Conservation (phyloP, 2,888 invertebrate species). For the Dendrolimus houi region DNA sequence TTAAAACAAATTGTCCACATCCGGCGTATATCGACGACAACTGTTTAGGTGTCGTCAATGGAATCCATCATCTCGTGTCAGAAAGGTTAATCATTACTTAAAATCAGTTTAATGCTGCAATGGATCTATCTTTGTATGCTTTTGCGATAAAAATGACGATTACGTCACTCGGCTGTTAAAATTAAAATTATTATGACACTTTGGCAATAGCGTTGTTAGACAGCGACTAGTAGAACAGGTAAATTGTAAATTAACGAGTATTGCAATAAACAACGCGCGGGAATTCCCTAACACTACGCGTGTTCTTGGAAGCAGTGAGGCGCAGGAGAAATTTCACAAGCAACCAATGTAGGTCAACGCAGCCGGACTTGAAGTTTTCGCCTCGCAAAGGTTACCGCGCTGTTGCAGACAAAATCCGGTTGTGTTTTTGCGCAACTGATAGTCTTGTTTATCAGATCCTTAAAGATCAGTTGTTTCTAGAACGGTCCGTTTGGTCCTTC, state of each 20-base stretch:
- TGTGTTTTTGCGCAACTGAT: constrained; percentile 60
- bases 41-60: constrained; percentile 61
- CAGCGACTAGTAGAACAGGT: not conserved
- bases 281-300: constrained; percentile 52
- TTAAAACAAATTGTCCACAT: constrained; percentile 67
- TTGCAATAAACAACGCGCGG: constrained; percentile 23
- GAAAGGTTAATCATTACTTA: constrained; percentile 44
- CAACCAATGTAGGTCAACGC: constrained; percentile 66
- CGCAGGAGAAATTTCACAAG: constrained; percentile 72
- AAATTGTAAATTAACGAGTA: constrained; percentile 1
- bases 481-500: constrained; percentile 12
- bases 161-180: not conserved
- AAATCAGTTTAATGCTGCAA: constrained; percentile 35
- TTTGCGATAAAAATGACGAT: not conserved
- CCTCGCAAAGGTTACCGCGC: constrained; percentile 66
- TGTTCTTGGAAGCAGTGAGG: constrained; percentile 58
- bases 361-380: constrained; percentile 71
- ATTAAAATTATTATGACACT: not conserved
- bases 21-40: constrained; percentile 57
- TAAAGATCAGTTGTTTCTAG: constrained; percentile 55
- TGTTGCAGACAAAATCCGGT: constrained; percentile 52
- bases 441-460: constrained; percentile 62
- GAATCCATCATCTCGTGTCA: constrained; percentile 56
- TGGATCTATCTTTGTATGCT: constrained; percentile 5
- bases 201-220: not conserved